Conservation (phyloP, 2,888 invertebrate species). For the Lasioglossum malachurum region DNA sequence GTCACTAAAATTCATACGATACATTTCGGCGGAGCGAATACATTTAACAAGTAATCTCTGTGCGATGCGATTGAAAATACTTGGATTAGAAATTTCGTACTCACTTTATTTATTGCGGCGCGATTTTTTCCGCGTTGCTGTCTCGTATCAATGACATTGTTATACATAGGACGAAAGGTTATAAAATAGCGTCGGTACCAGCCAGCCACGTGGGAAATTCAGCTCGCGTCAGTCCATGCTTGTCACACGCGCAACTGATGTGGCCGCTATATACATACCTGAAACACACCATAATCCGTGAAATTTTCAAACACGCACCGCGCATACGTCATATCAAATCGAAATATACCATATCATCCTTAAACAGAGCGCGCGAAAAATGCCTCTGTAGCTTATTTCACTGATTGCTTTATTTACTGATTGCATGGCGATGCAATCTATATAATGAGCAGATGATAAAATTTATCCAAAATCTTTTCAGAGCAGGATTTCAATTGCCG, state of each 20-base stretch:
- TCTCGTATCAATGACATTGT: conserved; percentile 36
- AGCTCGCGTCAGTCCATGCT: conserved; percentile 42
- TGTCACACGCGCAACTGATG: conserved; percentile 32
- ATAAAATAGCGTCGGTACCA: conserved; percentile 38
- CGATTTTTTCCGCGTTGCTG: conserved; percentile 25
- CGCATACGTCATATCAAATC: conserved; percentile 14
- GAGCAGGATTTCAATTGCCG: too few species aligned
- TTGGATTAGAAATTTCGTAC: conserved; percentile 2
- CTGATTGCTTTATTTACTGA: not conserved
- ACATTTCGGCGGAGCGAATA: too few species aligned
- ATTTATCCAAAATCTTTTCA: too few species aligned
- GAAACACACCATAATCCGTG: conserved; percentile 41
- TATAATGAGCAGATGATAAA: too few species aligned
- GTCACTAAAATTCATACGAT: not conserved
- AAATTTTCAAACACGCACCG: conserved; percentile 35
- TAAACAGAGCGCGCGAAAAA: not conserved
- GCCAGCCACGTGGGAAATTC: conserved; percentile 51
- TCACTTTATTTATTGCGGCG: not conserved
- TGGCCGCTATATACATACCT: conserved; percentile 33
- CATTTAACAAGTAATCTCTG: not conserved
- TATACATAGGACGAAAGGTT: conserved; percentile 44
- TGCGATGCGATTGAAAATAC: not conserved
- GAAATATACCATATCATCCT: not conserved
- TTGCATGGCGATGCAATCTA: too few species aligned
- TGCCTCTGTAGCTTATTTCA: not conserved